These are phyloP conservation scores for Aurelia aurita DNA, from an alignment of 30 jellyfish, hydroid and myxozoan species.

Conservation along the genomic window DNA sequence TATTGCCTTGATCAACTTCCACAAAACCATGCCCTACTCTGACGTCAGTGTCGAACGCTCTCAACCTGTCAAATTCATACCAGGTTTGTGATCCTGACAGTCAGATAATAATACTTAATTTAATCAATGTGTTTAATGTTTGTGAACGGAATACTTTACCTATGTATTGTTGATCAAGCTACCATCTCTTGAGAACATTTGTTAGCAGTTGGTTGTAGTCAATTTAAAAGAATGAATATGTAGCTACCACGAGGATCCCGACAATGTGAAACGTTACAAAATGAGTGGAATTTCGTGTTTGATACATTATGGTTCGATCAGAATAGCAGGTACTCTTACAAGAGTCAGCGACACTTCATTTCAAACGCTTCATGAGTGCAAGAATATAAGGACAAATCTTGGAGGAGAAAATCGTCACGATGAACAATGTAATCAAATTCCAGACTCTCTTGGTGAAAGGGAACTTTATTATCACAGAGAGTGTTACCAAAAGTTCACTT, in stretches of 20 bases:
- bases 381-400: constrained; percentile 44
- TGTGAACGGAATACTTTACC: neutral
- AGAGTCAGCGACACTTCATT: constrained; percentile 16
- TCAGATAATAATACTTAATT: neutral
- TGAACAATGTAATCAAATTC: constrained; percentile 59
- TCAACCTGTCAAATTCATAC: neutral
- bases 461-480: constrained; percentile 30
- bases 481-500: constrained; percentile 50
- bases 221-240: neutral
- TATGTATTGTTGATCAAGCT: constrained; percentile 1
- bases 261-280: neutral
- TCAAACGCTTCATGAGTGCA: constrained; percentile 39
- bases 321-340: constrained; percentile 16
- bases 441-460: constrained; percentile 38
- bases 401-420: constrained; percentile 60
- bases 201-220: constrained; percentile 8
- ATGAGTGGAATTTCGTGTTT: constrained; percentile 8
- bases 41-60: neutral
- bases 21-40: neutral
- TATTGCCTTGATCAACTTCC: neutral
- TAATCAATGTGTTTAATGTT: neutral
- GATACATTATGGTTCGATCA: constrained; percentile 29
- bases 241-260: neutral
- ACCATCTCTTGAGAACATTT: neutral
- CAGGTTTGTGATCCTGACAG: neutral